Evolutionary conservation across 2,888 invertebrate species (phyloP), one percentile per base, ranked within the genome.

Genomic region (Tenodera sinensis): DNA sequence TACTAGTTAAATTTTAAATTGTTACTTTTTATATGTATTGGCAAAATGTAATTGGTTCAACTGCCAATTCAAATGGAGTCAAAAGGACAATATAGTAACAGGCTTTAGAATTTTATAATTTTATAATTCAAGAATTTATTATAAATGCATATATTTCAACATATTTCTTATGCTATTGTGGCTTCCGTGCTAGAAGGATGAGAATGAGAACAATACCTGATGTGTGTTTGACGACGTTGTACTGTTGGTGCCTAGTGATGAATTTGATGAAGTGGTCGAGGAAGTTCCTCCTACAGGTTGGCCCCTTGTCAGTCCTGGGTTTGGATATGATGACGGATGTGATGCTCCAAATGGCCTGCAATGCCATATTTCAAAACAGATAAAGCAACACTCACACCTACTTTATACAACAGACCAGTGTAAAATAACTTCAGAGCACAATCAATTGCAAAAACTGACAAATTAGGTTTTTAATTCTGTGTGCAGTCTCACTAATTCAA

Each of bases 221-320:
- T 90, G 91, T 28, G 89, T 89, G 47, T 87, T 90, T 71, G 90
- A 89, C 25, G 91, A 91, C 91, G 93, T 94, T 94, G 94, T 95
- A 93, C 94, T 94, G 92, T 94, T 94, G 92, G 92, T 94, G 93
- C 91, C 95, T 94, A 91, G 85, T 8, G 92, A 91, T n/a, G 91
- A 91, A 28, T 91, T 92, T 14, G 92, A 91, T 47, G 91, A 91
- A 30, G 91, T 91, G 9, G 92, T 91, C 0, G 92, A 91, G 15
- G 92, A 91, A 7, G 92, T 91, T 12, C 92, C 92, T 20, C 92
- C 92, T 9, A 92, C 92, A 7, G 92, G 93, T 89, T 92, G 92
- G 1, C 92, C 92, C 88, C 92, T 90, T 34, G 91, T 91, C 47
- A 87, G 87, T 7, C 90, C 90, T 15, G 89, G 20, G 20, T 30